phyloP scores from a whole-genome alignment of 2,113 vertebrate genomes.

The zebrafish (Danio rerio) region GRCz12tu NC_133179.1:11191501-11192000 shows the following conservation, averaged over 20 bases:
- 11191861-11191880: slow-evolving; percentile 59
- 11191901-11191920: slow-evolving; percentile 58
- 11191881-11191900: slow-evolving; percentile 35
- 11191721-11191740: slow-evolving; percentile 35
- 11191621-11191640: slow-evolving; percentile 55
- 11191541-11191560: slow-evolving; percentile 14
- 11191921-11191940: slow-evolving; percentile 18
- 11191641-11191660: slow-evolving; percentile 34
- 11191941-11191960: slow-evolving; percentile 25
- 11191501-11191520: neutral
- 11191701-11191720: slow-evolving; percentile 64
- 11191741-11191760: slow-evolving; percentile 26
- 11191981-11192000: slow-evolving; percentile 15
- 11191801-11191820: slow-evolving; percentile 38
- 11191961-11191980: neutral
- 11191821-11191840: slow-evolving; percentile 52
- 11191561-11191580: slow-evolving; percentile 24
- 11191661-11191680: slow-evolving; percentile 44
- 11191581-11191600: neutral
- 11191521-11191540: slow-evolving; percentile 21
- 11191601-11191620: neutral
- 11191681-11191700: slow-evolving; percentile 55
- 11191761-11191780: neutral
- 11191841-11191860: slow-evolving; percentile 55
- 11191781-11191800: slow-evolving; percentile 23